Percentiles rank a stretch among this genome's conserved stretches.
phyloP scores from a whole-genome alignment of 1,140 invertebrate genomes.

The Drosophila micromelanica region DNA sequence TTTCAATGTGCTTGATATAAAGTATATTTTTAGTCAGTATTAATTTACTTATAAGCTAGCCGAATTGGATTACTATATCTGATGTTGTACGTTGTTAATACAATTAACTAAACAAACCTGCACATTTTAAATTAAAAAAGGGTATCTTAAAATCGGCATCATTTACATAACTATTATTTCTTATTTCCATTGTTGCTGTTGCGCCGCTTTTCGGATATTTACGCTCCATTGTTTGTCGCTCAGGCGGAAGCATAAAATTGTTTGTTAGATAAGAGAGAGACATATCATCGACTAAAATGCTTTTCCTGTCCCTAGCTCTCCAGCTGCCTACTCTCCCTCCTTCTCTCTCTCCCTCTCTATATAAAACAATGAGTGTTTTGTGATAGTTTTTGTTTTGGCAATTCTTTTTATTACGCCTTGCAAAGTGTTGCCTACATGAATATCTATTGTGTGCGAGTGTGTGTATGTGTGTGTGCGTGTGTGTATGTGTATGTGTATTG shows the following conservation, averaged over 20 bases:
- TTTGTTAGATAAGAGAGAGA: constrained; percentile 75
- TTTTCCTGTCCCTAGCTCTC: constrained; percentile 42
- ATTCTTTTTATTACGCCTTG: constrained; percentile 65
- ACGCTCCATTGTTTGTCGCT: constrained; percentile 82
- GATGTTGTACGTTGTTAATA: neutral
- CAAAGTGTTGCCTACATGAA: constrained; percentile 41
- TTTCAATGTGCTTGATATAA: constrained; percentile 39
- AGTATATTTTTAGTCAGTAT: neutral
- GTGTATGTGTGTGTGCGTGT: constrained; percentile 8
- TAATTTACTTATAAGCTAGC: too few species aligned
- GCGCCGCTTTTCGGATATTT: constrained; percentile 78
- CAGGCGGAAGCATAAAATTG: constrained; percentile 82
- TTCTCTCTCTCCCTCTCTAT: constrained; percentile 5
- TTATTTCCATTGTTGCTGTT: constrained; percentile 55
- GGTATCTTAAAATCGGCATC: neutral
- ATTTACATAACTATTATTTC: constrained; percentile 25
- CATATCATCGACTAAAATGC: constrained; percentile 76
- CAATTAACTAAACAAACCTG: neutral
- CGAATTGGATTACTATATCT: too few species aligned
- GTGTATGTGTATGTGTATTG: constrained; percentile 12
- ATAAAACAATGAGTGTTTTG: constrained; percentile 50
- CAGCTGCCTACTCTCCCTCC: too few species aligned
- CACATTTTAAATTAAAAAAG: neutral
- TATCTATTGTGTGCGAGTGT: constrained; percentile 14
- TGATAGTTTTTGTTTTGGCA: constrained; percentile 42